Evolutionary conservation across 2,113 vertebrate species (phyloP).

Genomic region (Lampris megalopsis): DNA sequence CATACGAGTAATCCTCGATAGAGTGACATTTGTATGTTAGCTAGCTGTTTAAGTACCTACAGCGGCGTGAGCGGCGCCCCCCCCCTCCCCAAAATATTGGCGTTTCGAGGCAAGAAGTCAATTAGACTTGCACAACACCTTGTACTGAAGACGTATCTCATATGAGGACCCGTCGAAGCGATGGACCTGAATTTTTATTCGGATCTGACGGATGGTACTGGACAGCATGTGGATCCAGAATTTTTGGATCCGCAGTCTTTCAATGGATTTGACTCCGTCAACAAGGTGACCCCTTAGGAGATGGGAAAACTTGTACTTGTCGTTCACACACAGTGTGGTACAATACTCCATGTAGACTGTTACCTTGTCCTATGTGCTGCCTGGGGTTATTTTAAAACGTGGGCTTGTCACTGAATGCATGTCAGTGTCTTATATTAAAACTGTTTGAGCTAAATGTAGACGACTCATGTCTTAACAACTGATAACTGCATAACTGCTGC

Average conservation of each 20-base stretch:
- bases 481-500: not conserved
- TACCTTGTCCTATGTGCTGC: not conserved
- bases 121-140: not conserved
- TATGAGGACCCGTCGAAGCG: slow-evolving; percentile 52
- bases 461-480: not conserved
- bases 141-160: slow-evolving; percentile 21
- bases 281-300: slow-evolving; percentile 77
- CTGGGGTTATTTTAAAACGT: not conserved
- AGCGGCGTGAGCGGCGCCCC: no score
- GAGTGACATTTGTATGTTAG: no score
- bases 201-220: slow-evolving; percentile 79
- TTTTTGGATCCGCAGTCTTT: slow-evolving; percentile 82
- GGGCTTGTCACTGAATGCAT: slow-evolving; percentile 1
- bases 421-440: not conserved
- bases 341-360: not conserved
- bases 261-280: slow-evolving; percentile 82
- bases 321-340: not conserved
- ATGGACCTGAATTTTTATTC: slow-evolving; percentile 86
- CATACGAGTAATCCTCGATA: not conserved
- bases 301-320: not conserved
- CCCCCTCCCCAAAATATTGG: no score
- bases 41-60: not conserved
- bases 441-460: not conserved
- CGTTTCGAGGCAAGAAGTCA: not conserved
- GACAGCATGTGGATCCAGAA: slow-evolving; percentile 76